Evolutionary conservation across 1,140 invertebrate genomes (phyloP).

Genomic region (Homarus americanus): DNA sequence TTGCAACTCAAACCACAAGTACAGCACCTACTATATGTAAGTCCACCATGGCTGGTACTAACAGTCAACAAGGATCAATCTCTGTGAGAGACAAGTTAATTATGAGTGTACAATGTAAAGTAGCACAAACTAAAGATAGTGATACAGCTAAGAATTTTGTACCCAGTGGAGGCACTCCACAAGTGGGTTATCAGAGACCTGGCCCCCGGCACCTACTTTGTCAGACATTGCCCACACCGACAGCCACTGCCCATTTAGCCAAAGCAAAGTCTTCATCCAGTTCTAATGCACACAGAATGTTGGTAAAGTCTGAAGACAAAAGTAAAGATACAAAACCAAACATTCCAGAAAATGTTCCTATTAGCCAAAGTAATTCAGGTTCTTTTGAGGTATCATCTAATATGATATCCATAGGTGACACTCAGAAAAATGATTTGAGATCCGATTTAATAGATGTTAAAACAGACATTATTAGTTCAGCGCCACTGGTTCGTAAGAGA

Average conservation of each 20-base stretch:
- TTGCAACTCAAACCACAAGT: conserved; percentile 10
- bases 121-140: conserved; percentile 36
- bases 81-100: conserved; percentile 7
- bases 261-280: conserved; percentile 62
- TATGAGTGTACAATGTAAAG: conserved; percentile 26
- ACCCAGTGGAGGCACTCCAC: conserved; percentile 3
- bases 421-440: conserved; percentile 35
- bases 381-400: conserved; percentile 27
- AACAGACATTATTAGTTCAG: conserved; percentile 27
- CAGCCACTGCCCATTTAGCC: conserved; percentile 65
- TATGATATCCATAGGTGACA: conserved; percentile 28
- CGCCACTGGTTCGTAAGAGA: conserved; percentile 44
- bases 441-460: conserved; percentile 47
- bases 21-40: conserved; percentile 2
- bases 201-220: conserved; percentile 66
- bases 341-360: conserved; percentile 62
- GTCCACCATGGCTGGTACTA: background rate
- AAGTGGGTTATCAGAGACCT: conserved; percentile 37
- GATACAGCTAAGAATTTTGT: conserved; percentile 22
- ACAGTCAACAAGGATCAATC: conserved; percentile 15
- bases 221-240: conserved; percentile 63
- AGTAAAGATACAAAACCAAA: conserved; percentile 68
- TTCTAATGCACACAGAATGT: conserved; percentile 59
- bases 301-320: conserved; percentile 67
- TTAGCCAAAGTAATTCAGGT: conserved; percentile 48